A percentile compares a stretch with the other conserved stretches of the same genome.
These are phyloP conservation scores for Agonum fuliginosum DNA, from an alignment of 2,888 invertebrate genomes.

Conservation along the genomic window DNA sequence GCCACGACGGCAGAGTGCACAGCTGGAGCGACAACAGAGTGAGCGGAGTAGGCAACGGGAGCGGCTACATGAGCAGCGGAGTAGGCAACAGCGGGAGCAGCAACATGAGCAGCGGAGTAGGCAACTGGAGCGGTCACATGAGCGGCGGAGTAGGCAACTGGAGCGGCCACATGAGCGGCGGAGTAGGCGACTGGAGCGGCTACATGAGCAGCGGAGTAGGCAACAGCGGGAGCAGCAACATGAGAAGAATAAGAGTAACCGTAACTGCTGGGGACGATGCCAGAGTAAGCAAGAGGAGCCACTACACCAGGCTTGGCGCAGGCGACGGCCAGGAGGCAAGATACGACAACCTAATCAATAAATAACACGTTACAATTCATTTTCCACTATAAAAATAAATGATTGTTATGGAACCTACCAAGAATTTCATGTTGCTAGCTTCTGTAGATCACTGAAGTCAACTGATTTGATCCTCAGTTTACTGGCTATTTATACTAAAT, in stretches of 20 bases:
- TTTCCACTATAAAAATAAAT: background rate
- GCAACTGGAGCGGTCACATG: slow-evolving; percentile 66
- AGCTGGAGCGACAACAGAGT: slow-evolving; percentile 74
- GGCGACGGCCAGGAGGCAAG: slow-evolving; percentile 72
- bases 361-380: background rate
- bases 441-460: slow-evolving; percentile 62
- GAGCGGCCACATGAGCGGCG: slow-evolving; percentile 74
- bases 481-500: slow-evolving; percentile 49
- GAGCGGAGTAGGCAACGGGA: slow-evolving; percentile 70
- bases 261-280: slow-evolving; percentile 67
- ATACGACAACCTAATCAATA: slow-evolving; percentile 75
- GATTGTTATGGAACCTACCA: slow-evolving; percentile 65
- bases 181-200: slow-evolving; percentile 70
- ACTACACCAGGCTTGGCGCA: slow-evolving; percentile 65
- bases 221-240: slow-evolving; percentile 73
- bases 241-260: slow-evolving; percentile 73
- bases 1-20: slow-evolving; percentile 72
- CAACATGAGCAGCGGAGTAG: slow-evolving; percentile 73
- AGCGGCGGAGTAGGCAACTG: slow-evolving; percentile 66
- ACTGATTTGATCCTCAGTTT: slow-evolving; percentile 57
- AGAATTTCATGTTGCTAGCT: slow-evolving; percentile 67
- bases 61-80: slow-evolving; percentile 75
- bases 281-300: slow-evolving; percentile 46
- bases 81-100: slow-evolving; percentile 74
- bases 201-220: slow-evolving; percentile 75